Evolutionary conservation across 2,888 invertebrate genomes (phyloP).

Genomic region (Idaea biselata): DNA sequence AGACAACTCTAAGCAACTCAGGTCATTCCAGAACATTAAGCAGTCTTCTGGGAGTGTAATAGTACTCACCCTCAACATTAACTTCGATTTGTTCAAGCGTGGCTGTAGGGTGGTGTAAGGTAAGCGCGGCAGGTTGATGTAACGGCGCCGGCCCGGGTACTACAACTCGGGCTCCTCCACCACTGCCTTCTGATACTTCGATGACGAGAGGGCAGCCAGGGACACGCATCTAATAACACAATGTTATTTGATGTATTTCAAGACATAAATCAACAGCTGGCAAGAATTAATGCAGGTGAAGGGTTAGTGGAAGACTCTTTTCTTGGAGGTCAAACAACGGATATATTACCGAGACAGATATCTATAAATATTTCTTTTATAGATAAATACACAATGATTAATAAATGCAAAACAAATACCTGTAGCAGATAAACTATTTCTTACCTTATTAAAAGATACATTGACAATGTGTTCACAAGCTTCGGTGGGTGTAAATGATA

Average conservation of each 20-base stretch:
- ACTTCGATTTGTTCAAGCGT: slow-evolving; percentile 96
- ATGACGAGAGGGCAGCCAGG: slow-evolving; percentile 96
- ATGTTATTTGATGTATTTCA: neutral
- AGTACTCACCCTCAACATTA: slow-evolving; percentile 93
- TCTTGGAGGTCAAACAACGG: neutral
- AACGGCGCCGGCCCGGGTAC: slow-evolving; percentile 87
- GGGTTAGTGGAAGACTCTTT: neutral
- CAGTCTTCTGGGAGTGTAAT: neutral
- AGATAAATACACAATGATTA: no score
- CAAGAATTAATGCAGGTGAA: neutral
- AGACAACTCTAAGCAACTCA: no score
- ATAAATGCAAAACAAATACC: no score
- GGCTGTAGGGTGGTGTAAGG: slow-evolving; percentile 91
- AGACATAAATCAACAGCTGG: no score
- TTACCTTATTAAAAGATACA: slow-evolving; percentile 97
- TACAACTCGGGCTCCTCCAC: slow-evolving; percentile 85
- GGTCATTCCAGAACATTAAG: no score
- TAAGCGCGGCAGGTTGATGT: slow-evolving; percentile 85
- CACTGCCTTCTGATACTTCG: slow-evolving; percentile 82
- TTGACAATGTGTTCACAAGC: slow-evolving; percentile 97
- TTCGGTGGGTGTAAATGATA: slow-evolving; percentile 97
- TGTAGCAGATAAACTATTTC: slow-evolving; percentile 30
- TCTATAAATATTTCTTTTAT: no score
- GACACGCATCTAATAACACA: slow-evolving; percentile 77
- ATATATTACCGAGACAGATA: no score